Percentiles rank a stretch among this genome's conserved stretches.
Evolutionary conservation across 2,797 vertebrate genomes (phyloP).

Genomic region (Hyperoplus lanceolatus): DNA sequence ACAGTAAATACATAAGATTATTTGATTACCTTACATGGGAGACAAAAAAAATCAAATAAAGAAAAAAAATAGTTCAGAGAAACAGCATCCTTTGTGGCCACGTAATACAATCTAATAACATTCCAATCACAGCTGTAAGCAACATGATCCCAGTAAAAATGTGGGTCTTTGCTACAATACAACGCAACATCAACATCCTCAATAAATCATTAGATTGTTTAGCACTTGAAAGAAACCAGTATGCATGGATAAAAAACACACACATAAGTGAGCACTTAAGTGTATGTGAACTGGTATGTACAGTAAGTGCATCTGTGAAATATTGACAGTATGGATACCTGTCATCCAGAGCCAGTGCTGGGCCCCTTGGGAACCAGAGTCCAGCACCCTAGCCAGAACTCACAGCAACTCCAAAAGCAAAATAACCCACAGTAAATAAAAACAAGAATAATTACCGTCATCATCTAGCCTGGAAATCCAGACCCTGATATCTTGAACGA

Average conservation of each 20-base stretch:
- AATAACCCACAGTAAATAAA: conserved; percentile 59
- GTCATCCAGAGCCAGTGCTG: conserved; percentile 47
- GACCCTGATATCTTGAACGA: too few species aligned
- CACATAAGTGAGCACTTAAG: neutral
- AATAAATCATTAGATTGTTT: conserved; percentile 9
- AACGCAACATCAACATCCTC: conserved; percentile 9
- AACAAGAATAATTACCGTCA: conserved; percentile 53
- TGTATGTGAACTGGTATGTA: neutral
- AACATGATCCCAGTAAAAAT: conserved; percentile 11
- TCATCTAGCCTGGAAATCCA: neutral
- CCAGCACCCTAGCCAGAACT: conserved; percentile 4
- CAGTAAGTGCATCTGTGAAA: conserved; percentile 2
- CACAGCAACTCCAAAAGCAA: conserved; percentile 36
- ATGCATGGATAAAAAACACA: conserved; percentile 10
- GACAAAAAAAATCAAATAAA: neutral
- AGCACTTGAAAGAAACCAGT: conserved; percentile 19
- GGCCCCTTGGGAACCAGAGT: conserved; percentile 9
- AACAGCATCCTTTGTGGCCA: conserved; percentile 1
- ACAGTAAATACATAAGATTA: conserved; percentile 3
- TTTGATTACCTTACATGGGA: neutral
- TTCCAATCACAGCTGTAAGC: conserved; percentile 7
- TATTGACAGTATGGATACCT: conserved; percentile 22
- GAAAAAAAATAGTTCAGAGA: neutral
- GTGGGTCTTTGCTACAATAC: neutral
- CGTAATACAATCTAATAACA: conserved; percentile 18